Percentiles rank a stretch among this genome's conserved stretches.
These are phyloP conservation scores for Ginglymostoma cirratum DNA, from an alignment of 2,113 vertebrate genomes.

Conservation along the genomic window DNA sequence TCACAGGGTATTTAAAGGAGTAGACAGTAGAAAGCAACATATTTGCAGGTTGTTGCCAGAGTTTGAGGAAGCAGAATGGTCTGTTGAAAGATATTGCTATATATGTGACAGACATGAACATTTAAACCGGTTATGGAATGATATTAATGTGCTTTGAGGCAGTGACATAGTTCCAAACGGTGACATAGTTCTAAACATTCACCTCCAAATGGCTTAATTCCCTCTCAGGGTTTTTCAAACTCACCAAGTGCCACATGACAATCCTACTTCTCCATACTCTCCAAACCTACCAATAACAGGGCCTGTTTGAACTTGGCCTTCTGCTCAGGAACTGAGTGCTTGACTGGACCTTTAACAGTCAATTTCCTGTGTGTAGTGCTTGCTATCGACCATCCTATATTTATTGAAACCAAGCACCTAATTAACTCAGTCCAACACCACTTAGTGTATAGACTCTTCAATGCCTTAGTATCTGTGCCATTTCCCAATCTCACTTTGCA, in stretches of 20 bases:
- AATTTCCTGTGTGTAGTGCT: neutral
- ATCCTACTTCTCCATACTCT: neutral
- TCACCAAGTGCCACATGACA: neutral
- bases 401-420: neutral
- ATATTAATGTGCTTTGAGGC: neutral
- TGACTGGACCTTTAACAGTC: neutral
- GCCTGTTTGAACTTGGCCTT: neutral
- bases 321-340: neutral
- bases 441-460: neutral
- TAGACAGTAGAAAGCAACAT: neutral
- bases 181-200: neutral
- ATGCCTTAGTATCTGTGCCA: neutral
- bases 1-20: neutral
- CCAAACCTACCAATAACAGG: neutral
- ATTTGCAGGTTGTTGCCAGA: neutral
- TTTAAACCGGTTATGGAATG: neutral
- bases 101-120: neutral
- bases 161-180: neutral
- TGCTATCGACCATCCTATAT: neutral
- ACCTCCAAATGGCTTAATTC: neutral
- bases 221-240: neutral
- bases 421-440: neutral
- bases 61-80: neutral
- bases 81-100: neutral
- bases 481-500: conserved; percentile 2